phyloP scores from a whole-genome alignment of 2,888 invertebrate species.

The Steinernema scapterisci region DNA sequence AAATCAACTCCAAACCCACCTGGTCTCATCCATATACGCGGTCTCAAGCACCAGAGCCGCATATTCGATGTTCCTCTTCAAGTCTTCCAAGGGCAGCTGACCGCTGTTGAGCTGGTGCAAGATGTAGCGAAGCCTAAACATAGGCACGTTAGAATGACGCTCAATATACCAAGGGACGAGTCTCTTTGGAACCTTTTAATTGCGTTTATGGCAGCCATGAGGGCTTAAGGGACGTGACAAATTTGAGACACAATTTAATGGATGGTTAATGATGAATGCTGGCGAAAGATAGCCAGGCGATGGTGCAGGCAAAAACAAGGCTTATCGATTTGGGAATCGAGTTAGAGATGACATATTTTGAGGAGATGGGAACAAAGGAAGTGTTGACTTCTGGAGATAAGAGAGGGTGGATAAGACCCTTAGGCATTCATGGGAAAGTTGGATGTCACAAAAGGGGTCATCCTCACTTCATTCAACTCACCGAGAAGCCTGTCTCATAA shows the following conservation, averaged over 20 bases:
- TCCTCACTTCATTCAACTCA: neutral
- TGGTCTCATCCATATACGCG: conserved; percentile 89
- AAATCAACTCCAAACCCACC: conserved; percentile 71
- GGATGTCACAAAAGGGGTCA: too few relatives aligned
- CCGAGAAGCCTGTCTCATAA: neutral
- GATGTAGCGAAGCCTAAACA: conserved; percentile 82
- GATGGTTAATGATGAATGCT: neutral
- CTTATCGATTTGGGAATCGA: neutral
- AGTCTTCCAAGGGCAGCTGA: conserved; percentile 83
- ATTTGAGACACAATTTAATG: neutral
- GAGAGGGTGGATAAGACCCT: too few relatives aligned
- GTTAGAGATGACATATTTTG: neutral
- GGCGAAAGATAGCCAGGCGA: too few relatives aligned
- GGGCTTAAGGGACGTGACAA: neutral
- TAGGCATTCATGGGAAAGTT: too few relatives aligned
- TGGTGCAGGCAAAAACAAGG: neutral
- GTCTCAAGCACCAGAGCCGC: conserved; percentile 90
- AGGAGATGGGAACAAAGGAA: too few relatives aligned
- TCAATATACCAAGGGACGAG: neutral
- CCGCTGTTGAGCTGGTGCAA: conserved; percentile 83
- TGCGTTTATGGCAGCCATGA: too few relatives aligned
- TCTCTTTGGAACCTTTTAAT: too few relatives aligned
- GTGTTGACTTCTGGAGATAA: too few relatives aligned
- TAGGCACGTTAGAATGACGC: neutral
- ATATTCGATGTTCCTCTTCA: conserved; percentile 89